Percentiles rank a stretch among this genome's conserved stretches.
Conservation (phyloP, 2,113 vertebrate genomes). For the Saguinus imperator region DNA sequence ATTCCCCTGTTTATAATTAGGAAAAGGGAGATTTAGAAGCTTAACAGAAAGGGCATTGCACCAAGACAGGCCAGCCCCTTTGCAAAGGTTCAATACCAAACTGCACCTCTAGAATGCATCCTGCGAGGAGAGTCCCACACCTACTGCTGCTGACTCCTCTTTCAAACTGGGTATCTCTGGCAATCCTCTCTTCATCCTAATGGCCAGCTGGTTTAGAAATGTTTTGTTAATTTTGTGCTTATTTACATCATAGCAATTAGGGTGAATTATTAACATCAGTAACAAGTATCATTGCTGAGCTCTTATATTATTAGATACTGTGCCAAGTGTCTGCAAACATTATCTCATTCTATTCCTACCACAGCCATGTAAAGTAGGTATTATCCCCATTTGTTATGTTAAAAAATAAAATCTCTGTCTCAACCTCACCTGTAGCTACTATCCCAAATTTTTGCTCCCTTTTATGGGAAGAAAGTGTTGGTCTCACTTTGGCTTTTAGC, state of each 20-base stretch:
- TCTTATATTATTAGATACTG: background rate
- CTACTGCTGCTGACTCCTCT: background rate
- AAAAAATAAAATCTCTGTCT: background rate
- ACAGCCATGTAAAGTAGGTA: background rate
- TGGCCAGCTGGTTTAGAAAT: background rate
- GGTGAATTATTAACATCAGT: background rate
- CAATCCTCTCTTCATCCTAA: background rate
- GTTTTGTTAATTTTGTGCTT: background rate
- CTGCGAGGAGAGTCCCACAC: background rate
- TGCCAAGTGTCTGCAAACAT: background rate
- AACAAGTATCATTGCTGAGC: background rate
- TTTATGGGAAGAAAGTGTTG: background rate
- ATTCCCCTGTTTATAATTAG: background rate
- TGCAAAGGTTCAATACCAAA: background rate
- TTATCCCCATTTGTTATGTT: background rate
- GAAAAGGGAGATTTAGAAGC: background rate
- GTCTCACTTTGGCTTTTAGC: background rate
- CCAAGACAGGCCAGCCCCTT: background rate
- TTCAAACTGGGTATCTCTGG: background rate
- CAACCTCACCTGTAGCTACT: background rate
- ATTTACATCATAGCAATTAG: background rate
- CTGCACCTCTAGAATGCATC: background rate
- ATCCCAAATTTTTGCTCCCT: background rate
- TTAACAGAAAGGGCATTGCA: background rate
- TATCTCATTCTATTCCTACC: background rate